Percentiles rank a stretch among this genome's conserved stretches.
phyloP scores from a whole-genome alignment of 2,888 invertebrate genomes.

The Drosophila ezoana region DNA sequence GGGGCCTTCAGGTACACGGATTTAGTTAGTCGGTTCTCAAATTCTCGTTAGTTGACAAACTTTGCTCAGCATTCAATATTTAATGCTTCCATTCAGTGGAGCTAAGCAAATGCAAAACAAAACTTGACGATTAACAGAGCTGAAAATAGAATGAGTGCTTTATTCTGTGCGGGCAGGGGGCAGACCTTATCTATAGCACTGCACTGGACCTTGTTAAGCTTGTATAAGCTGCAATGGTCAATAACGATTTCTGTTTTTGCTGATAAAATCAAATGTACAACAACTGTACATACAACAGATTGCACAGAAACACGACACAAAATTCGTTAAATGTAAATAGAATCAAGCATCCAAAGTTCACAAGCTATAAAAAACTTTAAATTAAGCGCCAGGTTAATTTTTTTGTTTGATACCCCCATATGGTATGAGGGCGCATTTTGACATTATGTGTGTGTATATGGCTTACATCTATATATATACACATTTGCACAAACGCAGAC shows the following conservation, averaged over 20 bases:
- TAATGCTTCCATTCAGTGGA: neutral
- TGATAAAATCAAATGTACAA: conserved; percentile 27
- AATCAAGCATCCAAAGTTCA: conserved; percentile 9
- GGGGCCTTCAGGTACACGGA: neutral
- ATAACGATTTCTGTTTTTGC: conserved; percentile 26
- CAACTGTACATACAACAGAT: conserved; percentile 15
- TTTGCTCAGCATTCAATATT: neutral
- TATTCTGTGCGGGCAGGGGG: neutral
- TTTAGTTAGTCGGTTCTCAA: neutral
- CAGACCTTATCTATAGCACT: conserved; percentile 34
- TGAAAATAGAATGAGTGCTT: conserved; percentile 17
- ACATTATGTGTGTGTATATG: too few species aligned
- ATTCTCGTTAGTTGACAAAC: neutral
- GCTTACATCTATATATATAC: too few species aligned
- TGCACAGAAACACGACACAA: conserved; percentile 5
- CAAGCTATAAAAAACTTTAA: conserved; percentile 4
- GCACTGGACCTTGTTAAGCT: conserved; percentile 23
- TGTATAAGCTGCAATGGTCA: neutral
- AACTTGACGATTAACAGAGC: conserved; percentile 12
- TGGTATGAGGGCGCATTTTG: neutral
- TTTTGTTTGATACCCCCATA: conserved; percentile 5
- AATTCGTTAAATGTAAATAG: conserved; percentile 16
- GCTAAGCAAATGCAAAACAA: neutral
- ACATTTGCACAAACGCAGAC: neutral
- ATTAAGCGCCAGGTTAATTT: neutral